Evolutionary conservation across 1,140 invertebrate species (phyloP).

Genomic region (Formica selysi): DNA sequence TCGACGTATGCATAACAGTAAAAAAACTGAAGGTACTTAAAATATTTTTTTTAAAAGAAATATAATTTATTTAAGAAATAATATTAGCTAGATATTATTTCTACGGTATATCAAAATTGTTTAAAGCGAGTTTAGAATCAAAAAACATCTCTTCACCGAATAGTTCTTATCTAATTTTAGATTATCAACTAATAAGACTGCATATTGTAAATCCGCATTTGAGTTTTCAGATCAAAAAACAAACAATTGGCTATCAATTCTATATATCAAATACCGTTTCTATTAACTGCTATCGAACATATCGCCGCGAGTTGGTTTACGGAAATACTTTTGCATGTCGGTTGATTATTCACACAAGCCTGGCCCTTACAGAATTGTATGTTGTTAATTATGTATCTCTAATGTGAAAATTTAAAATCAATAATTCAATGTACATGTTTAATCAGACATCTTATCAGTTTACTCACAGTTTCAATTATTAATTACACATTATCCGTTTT

Average conservation of each 20-base stretch:
- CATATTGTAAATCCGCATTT: slow-evolving; percentile 6
- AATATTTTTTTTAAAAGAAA: too few relatives aligned
- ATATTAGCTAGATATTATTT: too few relatives aligned
- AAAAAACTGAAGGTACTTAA: too few relatives aligned
- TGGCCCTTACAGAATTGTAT: neutral
- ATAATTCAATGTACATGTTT: neutral
- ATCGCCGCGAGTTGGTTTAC: neutral
- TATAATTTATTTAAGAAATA: neutral
- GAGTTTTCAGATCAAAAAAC: neutral
- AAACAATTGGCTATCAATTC: neutral
- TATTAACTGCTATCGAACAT: slow-evolving; percentile 48
- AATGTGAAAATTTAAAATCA: neutral
- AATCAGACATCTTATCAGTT: neutral
- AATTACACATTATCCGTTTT: neutral
- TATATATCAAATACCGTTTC: neutral
- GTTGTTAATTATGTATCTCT: neutral
- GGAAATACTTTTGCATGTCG: neutral
- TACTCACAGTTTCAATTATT: neutral
- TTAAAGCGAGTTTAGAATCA: neutral
- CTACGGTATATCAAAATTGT: too few relatives aligned
- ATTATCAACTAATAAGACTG: neutral
- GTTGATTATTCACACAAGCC: neutral
- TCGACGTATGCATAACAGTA: too few relatives aligned
- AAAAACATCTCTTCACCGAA: neutral
- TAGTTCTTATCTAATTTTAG: neutral